These are phyloP conservation scores for Rhabdophis nuchalis DNA, from an alignment of 2,797 vertebrate species.

Conservation along the genomic window DNA sequence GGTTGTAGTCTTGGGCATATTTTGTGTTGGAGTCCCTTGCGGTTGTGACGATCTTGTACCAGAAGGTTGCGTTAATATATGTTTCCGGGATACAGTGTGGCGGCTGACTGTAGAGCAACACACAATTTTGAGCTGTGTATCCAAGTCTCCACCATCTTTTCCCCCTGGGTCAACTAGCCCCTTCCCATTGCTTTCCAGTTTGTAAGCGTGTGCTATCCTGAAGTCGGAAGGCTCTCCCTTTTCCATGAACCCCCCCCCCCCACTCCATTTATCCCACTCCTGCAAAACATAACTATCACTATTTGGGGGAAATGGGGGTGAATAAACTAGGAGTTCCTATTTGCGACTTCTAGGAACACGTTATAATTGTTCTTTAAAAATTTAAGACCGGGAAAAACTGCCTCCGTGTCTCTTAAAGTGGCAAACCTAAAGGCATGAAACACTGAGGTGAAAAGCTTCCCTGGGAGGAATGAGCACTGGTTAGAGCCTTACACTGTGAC, in stretches of 20 bases:
- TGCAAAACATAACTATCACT: neutral
- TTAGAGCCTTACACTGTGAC: constrained; percentile 89
- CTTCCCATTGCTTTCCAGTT: neutral
- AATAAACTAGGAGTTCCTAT: neutral
- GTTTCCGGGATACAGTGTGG: constrained; percentile 93
- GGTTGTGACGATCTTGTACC: constrained; percentile 97
- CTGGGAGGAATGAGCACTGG: neutral
- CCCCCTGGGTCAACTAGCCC: neutral
- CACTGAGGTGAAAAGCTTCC: neutral
- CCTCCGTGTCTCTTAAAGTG: neutral
- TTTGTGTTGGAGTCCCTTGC: constrained; percentile 92
- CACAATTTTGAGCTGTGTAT: neutral
- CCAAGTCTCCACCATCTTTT: neutral
- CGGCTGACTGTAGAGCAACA: constrained; percentile 80
- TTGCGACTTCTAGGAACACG: neutral
- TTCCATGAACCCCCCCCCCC: neutral
- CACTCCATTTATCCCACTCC: neutral
- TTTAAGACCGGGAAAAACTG: neutral
- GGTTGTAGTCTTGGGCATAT: constrained; percentile 96
- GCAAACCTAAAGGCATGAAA: neutral
- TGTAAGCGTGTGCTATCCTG: neutral
- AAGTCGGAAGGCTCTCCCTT: too few relatives aligned
- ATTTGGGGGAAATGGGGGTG: neutral
- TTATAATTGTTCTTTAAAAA: neutral
- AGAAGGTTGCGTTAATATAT: constrained; percentile 91